phyloP scores from a whole-genome alignment of 2,113 vertebrate genomes.

The Oplegnathus fasciatus region DNA sequence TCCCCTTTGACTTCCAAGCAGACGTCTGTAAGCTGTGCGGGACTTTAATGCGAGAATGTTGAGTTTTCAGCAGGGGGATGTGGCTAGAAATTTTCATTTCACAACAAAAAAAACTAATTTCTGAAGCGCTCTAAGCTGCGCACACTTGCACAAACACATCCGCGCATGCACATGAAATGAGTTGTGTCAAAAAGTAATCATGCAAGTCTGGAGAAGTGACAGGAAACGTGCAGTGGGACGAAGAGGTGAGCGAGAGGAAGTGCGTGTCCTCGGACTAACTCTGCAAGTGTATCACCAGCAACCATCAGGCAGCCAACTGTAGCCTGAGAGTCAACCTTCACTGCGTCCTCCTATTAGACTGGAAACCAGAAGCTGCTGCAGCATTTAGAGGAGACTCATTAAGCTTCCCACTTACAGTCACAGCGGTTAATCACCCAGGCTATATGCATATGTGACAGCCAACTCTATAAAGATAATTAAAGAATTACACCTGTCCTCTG shows the following conservation, averaged over 20 bases:
- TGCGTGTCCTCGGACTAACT: not conserved
- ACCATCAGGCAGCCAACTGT: not conserved
- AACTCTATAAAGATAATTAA: slow-evolving; percentile 57
- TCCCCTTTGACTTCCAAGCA: slow-evolving; percentile 10
- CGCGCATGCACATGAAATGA: not conserved
- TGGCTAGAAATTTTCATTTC: not conserved
- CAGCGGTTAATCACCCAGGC: slow-evolving; percentile 34
- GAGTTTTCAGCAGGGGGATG: not conserved
- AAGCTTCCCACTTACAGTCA: slow-evolving; percentile 17
- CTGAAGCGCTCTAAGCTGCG: not conserved
- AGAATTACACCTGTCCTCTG: slow-evolving; percentile 51
- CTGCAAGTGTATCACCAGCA: not conserved
- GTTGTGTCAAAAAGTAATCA: not conserved
- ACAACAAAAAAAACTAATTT: not conserved
- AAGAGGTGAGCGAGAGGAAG: not conserved
- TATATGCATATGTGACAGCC: slow-evolving; percentile 31
- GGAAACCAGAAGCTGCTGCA: slow-evolving; percentile 15
- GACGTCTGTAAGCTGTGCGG: slow-evolving; percentile 15
- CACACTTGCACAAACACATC: not conserved
- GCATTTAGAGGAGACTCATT: slow-evolving; percentile 25
- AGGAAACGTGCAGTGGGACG: not conserved
- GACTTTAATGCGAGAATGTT: not conserved
- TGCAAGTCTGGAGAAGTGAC: not conserved
- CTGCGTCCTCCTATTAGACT: not conserved
- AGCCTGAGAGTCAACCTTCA: slow-evolving; percentile 18